Evolutionary conservation across 1,140 invertebrate genomes (phyloP).

Genomic region (Drosophila ficusphila): DNA sequence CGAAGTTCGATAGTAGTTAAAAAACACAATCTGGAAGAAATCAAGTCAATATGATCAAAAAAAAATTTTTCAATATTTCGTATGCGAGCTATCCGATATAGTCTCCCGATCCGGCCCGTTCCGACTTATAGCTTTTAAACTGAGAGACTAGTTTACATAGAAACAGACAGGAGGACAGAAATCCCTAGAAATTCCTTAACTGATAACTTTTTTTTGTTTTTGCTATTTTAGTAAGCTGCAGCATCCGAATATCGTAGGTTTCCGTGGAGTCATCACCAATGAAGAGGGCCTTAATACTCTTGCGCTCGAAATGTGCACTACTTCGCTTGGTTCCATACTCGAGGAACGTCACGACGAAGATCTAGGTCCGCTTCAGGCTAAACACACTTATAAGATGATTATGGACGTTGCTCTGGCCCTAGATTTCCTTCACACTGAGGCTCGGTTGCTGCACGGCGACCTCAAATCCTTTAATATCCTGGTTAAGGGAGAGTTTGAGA

Average conservation of each 20-base stretch:
- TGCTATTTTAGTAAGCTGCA: constrained; percentile 87
- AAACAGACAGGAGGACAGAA: too few relatives aligned
- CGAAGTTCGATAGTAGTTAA: too few relatives aligned
- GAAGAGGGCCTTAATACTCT: constrained; percentile 88
- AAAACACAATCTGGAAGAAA: too few relatives aligned
- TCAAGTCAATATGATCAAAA: too few relatives aligned
- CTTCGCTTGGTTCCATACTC: constrained; percentile 89
- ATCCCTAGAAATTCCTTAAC: background rate
- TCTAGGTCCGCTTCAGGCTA: constrained; percentile 86
- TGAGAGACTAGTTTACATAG: too few relatives aligned
- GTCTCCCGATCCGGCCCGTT: too few relatives aligned
- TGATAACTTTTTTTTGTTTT: background rate
- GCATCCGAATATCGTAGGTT: constrained; percentile 94
- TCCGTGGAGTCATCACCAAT: constrained; percentile 88
- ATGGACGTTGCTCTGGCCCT: constrained; percentile 89
- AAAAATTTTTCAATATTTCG: too few relatives aligned
- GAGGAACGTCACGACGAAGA: constrained; percentile 88
- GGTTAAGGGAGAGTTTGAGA: constrained; percentile 89
- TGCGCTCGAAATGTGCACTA: constrained; percentile 89
- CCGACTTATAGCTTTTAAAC: too few relatives aligned
- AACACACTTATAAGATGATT: constrained; percentile 87
- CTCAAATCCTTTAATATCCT: constrained; percentile 94
- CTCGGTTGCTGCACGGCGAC: constrained; percentile 91
- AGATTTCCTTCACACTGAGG: constrained; percentile 91
- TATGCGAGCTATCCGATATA: too few relatives aligned